Evolutionary conservation across 2,113 vertebrate species (phyloP).

Genomic region (Euleptes europaea): DNA sequence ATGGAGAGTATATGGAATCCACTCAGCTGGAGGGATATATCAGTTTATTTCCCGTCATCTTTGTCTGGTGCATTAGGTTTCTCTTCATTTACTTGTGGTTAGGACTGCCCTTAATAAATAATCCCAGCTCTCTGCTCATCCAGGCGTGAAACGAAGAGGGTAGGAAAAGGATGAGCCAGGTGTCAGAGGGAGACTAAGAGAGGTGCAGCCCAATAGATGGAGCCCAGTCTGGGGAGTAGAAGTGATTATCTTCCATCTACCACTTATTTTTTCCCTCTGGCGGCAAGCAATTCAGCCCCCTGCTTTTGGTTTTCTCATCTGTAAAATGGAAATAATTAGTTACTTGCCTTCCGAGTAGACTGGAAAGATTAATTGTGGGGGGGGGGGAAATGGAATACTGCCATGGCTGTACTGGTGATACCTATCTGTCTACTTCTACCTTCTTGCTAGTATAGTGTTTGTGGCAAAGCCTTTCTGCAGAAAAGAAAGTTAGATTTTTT

Average conservation of each 20-base stretch:
- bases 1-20: neutral
- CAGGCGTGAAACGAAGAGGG: neutral
- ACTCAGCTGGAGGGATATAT: neutral
- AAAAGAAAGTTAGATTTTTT: neutral
- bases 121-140: constrained; percentile 5
- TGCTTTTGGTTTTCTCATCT: neutral
- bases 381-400: neutral
- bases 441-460: neutral
- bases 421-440: neutral
- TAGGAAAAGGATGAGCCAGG: neutral
- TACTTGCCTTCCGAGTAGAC: neutral
- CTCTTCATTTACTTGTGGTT: neutral
- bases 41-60: neutral
- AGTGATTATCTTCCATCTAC: neutral
- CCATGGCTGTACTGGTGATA: neutral
- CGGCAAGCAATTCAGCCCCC: neutral
- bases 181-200: neutral
- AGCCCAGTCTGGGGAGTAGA: accelerated
- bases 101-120: neutral
- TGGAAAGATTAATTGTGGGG: neutral
- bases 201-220: neutral
- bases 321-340: neutral
- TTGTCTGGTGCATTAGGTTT: neutral
- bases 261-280: accelerated
- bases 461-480: neutral